phyloP scores from a whole-genome alignment of 2,888 invertebrate genomes.

The Cephus nigrinus region DNA sequence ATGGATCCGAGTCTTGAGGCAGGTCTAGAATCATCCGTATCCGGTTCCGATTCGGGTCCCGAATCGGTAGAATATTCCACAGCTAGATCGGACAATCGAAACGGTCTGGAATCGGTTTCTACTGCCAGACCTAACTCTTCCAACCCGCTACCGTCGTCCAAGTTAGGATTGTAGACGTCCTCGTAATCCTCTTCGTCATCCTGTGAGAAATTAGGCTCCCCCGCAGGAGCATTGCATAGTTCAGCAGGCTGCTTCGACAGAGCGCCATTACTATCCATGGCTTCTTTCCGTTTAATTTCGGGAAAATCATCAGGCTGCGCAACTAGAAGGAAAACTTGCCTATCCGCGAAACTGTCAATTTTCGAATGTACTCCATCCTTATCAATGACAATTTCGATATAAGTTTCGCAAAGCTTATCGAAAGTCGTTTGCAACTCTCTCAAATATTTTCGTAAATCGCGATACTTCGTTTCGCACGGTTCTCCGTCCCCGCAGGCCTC shows the following conservation, averaged over 20 bases:
- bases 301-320: conserved; percentile 71
- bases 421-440: conserved; percentile 63
- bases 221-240: neutral
- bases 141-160: conserved; percentile 30
- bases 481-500: conserved; percentile 23
- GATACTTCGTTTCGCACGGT: conserved; percentile 28
- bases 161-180: conserved; percentile 34
- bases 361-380: conserved; percentile 65
- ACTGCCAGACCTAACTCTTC: conserved; percentile 17
- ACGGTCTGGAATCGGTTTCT: conserved; percentile 42
- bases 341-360: conserved; percentile 64
- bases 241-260: neutral
- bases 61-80: conserved; percentile 60
- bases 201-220: neutral
- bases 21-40: conserved; percentile 58
- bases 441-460: conserved; percentile 45
- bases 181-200: conserved; percentile 39
- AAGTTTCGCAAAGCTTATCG: conserved; percentile 67
- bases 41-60: conserved; percentile 60
- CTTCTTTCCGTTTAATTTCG: conserved; percentile 57
- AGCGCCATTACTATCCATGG: conserved; percentile 23
- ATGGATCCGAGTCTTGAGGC: conserved; percentile 54
- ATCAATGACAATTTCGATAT: conserved; percentile 68
- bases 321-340: conserved; percentile 71
- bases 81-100: conserved; percentile 57